These are phyloP conservation scores for Lasioglossum baleicum DNA, from an alignment of 1,140 invertebrate genomes.

Conservation along the genomic window DNA sequence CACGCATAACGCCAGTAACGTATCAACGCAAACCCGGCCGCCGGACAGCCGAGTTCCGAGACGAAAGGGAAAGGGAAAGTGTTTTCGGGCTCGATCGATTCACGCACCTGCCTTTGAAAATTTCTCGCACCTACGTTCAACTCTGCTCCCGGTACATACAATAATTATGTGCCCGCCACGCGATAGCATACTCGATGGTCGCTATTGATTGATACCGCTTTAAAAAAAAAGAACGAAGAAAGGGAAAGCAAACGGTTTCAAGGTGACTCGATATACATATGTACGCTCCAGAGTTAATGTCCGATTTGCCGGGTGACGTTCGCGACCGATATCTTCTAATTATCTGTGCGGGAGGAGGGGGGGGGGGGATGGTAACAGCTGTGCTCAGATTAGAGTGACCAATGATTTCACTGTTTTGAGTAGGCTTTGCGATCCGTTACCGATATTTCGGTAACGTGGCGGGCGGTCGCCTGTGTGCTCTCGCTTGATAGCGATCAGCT, in stretches of 20 bases:
- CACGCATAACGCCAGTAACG: slow-evolving; percentile 52
- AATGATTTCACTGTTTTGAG: slow-evolving; percentile 27
- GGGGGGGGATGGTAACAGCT: slow-evolving; percentile 12
- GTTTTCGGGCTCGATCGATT: slow-evolving; percentile 56
- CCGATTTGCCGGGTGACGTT: slow-evolving; percentile 44
- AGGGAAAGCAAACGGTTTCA: neutral
- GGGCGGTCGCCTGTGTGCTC: neutral
- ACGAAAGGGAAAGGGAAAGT: slow-evolving; percentile 20
- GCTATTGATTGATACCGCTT: neutral
- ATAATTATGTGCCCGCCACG: too few species aligned
- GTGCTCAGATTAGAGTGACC: slow-evolving; percentile 1
- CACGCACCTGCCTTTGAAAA: slow-evolving; percentile 42
- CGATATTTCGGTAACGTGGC: neutral
- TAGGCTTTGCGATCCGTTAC: neutral
- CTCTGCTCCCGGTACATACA: neutral
- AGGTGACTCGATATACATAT: slow-evolving; percentile 13
- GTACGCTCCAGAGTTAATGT: slow-evolving; percentile 45
- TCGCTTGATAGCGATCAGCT: too few species aligned
- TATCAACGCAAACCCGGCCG: slow-evolving; percentile 31
- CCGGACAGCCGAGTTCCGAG: neutral
- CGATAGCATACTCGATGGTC: neutral
- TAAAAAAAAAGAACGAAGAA: too few species aligned
- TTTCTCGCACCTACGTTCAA: slow-evolving; percentile 7
- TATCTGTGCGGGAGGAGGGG: too few species aligned
- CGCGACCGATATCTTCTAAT: slow-evolving; percentile 13